phyloP scores from a whole-genome alignment of 2,113 vertebrate species.

The Rhynchomys soricoides region DNA sequence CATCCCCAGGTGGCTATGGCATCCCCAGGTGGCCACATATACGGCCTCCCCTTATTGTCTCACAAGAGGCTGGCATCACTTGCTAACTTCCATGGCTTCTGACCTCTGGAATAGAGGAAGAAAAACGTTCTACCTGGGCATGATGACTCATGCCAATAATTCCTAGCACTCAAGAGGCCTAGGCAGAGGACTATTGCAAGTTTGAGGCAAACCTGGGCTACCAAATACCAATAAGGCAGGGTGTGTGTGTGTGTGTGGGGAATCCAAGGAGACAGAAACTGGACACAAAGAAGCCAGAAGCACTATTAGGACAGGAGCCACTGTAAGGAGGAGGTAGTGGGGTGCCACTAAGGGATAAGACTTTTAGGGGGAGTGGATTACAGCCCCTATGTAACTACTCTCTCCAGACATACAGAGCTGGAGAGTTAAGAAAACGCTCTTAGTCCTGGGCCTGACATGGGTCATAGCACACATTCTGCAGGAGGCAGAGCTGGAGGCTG shows the following conservation, averaged over 20 bases:
- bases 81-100: background rate
- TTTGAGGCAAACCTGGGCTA: background rate
- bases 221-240: background rate
- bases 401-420: background rate
- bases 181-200: background rate
- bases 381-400: background rate
- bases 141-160: background rate
- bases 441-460: background rate
- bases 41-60: background rate
- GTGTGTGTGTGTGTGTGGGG: background rate
- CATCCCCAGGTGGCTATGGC: rapidly evolving
- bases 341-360: too few species aligned
- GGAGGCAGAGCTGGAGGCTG: background rate
- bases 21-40: background rate
- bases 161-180: background rate
- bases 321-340: background rate
- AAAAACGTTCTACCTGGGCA: background rate
- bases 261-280: background rate
- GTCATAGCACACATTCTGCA: rapidly evolving
- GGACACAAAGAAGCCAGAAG: background rate
- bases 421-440: background rate
- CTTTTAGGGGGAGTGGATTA: background rate
- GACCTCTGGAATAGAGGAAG: too few species aligned
- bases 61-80: background rate
- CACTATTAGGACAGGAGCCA: background rate